phyloP scores from a whole-genome alignment of 2,797 vertebrate species.

The Macrochelys suwanniensis region DNA sequence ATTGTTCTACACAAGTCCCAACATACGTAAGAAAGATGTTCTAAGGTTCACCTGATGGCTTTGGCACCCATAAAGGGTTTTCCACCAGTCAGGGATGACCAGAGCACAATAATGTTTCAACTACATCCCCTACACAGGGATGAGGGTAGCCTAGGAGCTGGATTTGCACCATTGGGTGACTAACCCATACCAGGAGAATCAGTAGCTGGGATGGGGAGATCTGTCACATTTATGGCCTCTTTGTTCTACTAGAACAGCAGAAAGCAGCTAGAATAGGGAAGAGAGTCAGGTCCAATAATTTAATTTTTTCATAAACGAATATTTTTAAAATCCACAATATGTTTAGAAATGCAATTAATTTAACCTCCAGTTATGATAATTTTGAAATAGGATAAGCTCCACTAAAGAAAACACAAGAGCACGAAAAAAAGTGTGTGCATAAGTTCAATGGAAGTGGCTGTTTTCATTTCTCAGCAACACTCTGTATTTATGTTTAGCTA shows the following conservation, averaged over 20 bases:
- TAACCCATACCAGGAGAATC: rapidly evolving
- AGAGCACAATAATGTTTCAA: background rate
- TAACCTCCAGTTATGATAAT: background rate
- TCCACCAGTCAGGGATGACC: background rate
- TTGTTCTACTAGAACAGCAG: background rate
- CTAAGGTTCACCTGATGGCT: background rate
- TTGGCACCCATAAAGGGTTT: background rate
- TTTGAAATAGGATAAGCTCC: rapidly evolving
- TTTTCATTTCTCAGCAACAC: background rate
- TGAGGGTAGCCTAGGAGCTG: background rate
- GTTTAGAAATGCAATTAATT: background rate
- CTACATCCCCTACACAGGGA: background rate
- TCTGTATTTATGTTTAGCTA: background rate
- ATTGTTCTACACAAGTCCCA: background rate
- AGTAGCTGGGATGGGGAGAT: background rate
- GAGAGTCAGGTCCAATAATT: background rate
- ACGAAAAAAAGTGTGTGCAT: rapidly evolving
- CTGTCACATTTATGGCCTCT: background rate
- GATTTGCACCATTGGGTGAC: background rate
- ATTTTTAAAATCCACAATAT: background rate
- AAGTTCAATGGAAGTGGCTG: background rate
- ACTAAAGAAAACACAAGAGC: background rate
- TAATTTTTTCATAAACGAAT: background rate
- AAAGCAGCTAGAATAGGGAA: background rate
- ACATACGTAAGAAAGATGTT: background rate